phyloP scores from a whole-genome alignment of 2,113 vertebrate genomes.

The Sorex fumeus region DNA sequence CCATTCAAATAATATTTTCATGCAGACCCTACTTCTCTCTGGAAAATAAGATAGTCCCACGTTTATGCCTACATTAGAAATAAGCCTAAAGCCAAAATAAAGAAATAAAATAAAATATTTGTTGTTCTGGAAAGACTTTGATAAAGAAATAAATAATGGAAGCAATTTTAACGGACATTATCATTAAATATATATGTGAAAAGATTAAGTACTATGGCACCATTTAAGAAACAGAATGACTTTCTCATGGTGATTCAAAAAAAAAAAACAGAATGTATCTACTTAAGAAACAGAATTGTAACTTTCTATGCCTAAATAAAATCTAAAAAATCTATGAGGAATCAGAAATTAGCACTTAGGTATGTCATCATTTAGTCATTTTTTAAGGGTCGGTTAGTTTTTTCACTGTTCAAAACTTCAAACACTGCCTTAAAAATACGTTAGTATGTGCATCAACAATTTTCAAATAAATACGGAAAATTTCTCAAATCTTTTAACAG shows the following conservation, averaged over 20 bases:
- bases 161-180: background rate
- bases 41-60: background rate
- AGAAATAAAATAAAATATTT: background rate
- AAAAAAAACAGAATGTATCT: too few species aligned
- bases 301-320: conserved; percentile 3
- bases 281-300: too few species aligned
- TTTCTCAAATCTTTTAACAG: background rate
- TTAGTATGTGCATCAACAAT: background rate
- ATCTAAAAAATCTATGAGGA: conserved; percentile 10
- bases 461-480: background rate
- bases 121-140: too few species aligned
- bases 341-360: conserved; percentile 8
- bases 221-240: too few species aligned
- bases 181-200: conserved; percentile 26
- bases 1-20: background rate
- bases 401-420: conserved; percentile 22
- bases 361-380: background rate
- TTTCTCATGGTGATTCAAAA: too few species aligned
- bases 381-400: background rate
- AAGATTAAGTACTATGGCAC: background rate
- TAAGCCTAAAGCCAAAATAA: background rate
- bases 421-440: background rate
- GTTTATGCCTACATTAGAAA: background rate
- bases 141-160: background rate
- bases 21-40: background rate